Evolutionary conservation across 2,113 vertebrate species (phyloP).

Genomic region (Anhinga anhinga): DNA sequence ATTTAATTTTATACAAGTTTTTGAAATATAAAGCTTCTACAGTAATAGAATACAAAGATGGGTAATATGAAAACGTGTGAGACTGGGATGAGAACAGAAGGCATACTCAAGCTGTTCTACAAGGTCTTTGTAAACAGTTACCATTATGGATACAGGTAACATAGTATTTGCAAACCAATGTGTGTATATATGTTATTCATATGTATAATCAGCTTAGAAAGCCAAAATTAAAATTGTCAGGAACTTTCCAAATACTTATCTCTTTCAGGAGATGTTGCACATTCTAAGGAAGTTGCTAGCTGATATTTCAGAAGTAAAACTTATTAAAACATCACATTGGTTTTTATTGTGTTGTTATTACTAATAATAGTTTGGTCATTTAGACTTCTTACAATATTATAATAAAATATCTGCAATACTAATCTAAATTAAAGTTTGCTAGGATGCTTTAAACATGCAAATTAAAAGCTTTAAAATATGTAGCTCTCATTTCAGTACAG

Average conservation of each 20-base stretch:
- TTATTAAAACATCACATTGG: background rate
- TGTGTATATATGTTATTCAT: background rate
- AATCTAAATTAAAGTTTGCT: background rate
- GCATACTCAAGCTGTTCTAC: background rate
- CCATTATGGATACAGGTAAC: background rate
- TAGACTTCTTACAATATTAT: background rate
- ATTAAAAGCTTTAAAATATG: background rate
- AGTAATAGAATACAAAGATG: background rate
- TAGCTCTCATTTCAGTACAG: background rate
- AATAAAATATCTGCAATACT: background rate
- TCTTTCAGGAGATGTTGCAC: background rate
- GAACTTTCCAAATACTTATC: background rate
- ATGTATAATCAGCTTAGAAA: background rate
- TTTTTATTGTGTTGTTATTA: background rate
- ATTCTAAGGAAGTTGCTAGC: constrained; percentile 16
- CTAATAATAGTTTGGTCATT: background rate
- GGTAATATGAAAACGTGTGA: background rate
- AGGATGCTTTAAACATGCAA: background rate
- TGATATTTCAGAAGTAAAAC: constrained; percentile 23
- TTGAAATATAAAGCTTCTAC: background rate
- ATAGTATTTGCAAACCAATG: background rate
- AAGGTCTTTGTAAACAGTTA: background rate
- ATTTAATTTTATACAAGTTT: background rate
- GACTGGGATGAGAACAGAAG: background rate
- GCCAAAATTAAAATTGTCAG: background rate